Conservation (phyloP, 2,888 invertebrate species). For the Machimus rusticus region DNA sequence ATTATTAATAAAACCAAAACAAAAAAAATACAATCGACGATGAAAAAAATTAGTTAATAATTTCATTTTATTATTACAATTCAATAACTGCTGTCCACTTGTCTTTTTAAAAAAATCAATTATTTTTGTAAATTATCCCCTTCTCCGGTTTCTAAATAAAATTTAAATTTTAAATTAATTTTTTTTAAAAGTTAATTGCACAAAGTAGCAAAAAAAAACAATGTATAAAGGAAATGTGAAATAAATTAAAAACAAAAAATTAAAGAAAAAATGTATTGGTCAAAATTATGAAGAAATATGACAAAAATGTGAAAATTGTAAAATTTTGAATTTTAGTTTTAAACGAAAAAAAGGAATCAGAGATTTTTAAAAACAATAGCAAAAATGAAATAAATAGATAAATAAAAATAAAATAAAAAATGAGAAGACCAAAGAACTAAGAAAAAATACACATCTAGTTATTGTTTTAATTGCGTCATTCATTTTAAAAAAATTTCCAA, state of each 20-base stretch:
- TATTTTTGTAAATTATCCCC: no score
- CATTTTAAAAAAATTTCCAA: not conserved
- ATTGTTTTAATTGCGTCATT: not conserved
- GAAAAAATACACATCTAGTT: not conserved
- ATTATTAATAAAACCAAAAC: not conserved
- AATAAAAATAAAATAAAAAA: not conserved
- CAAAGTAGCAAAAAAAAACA: not conserved
- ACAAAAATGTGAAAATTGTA: not conserved
- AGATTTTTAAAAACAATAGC: no score
- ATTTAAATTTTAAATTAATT: no score
- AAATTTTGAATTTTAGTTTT: no score
- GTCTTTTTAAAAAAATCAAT: no score
- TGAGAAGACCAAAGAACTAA: not conserved
- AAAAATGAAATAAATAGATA: no score
- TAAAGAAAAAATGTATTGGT: not conserved
- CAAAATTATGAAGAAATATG: not conserved
- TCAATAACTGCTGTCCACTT: no score
- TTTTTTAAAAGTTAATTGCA: no score
- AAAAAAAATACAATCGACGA: not conserved
- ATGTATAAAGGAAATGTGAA: not conserved
- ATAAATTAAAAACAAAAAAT: not conserved
- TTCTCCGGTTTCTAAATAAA: no score
- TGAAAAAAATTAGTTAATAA: not conserved
- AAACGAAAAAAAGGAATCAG: not conserved
- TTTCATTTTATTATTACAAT: no score